A percentile compares a stretch with the other conserved stretches of the same genome.
phyloP scores from a whole-genome alignment of 1,140 invertebrate genomes.

The Drosophila parvula region DNA sequence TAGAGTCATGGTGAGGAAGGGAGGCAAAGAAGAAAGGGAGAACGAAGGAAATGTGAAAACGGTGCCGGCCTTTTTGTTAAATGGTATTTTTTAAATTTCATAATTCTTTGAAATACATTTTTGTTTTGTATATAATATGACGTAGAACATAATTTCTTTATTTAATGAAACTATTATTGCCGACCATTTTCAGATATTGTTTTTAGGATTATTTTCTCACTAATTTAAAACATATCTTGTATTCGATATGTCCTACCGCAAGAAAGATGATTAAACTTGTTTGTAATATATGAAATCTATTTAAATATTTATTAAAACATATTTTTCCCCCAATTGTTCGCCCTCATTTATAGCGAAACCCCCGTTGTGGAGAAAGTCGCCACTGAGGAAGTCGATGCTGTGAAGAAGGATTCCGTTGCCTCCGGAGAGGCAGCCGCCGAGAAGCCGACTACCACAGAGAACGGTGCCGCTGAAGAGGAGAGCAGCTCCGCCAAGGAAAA shows the following conservation, averaged over 20 bases:
- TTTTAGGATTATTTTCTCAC: too few species aligned
- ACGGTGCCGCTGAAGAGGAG: slow-evolving; percentile 70
- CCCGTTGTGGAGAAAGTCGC: slow-evolving; percentile 82
- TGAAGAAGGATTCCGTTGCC: slow-evolving; percentile 70
- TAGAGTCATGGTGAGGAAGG: neutral
- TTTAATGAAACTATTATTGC: neutral
- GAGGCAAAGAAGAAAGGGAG: neutral
- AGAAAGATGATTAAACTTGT: too few species aligned
- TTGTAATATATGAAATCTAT: neutral
- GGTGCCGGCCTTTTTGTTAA: slow-evolving; percentile 23
- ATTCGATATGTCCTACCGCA: too few species aligned
- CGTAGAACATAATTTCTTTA: neutral
- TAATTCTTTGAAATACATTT: slow-evolving; percentile 11
- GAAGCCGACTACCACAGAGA: slow-evolving; percentile 68
- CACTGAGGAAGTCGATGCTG: slow-evolving; percentile 79
- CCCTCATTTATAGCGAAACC: slow-evolving; percentile 65
- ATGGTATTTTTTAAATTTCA: slow-evolving; percentile 24
- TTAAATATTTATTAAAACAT: neutral
- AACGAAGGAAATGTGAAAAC: neutral
- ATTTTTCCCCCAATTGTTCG: neutral
- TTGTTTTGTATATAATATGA: neutral
- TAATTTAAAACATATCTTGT: too few species aligned
- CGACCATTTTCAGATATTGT: too few species aligned
- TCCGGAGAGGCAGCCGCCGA: slow-evolving; percentile 63
- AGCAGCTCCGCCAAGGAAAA: slow-evolving; percentile 55